Evolutionary conservation across 2,113 vertebrate genomes (phyloP).

Genomic region (Benitochromis conjunctus): DNA sequence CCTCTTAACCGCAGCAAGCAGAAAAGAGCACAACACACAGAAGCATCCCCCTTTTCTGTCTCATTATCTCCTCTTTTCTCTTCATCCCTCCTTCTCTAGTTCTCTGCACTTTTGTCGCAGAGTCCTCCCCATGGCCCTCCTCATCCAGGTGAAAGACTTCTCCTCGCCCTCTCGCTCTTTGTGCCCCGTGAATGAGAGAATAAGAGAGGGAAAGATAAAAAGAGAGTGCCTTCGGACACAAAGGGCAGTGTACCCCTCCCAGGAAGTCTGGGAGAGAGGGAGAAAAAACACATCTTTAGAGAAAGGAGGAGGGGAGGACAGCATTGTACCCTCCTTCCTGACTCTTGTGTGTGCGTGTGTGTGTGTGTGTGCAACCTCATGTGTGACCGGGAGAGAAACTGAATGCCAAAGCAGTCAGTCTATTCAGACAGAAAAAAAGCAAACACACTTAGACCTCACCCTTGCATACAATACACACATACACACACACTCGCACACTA

Average conservation of each 20-base stretch:
- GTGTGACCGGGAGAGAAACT: constrained; percentile 55
- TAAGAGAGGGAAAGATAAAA: constrained; percentile 70
- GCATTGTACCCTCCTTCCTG: constrained; percentile 76
- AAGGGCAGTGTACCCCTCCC: constrained; percentile 72
- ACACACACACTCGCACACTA: constrained; percentile 8
- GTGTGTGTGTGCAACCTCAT: constrained; percentile 29
- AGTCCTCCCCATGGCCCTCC: constrained; percentile 55
- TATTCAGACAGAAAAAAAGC: constrained; percentile 57
- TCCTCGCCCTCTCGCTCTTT: constrained; percentile 63
- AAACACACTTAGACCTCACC: constrained; percentile 60
- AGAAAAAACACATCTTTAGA: constrained; percentile 65
- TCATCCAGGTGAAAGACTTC: constrained; percentile 74
- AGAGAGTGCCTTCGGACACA: constrained; percentile 67
- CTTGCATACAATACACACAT: constrained; percentile 33
- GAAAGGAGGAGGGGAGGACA: constrained; percentile 69
- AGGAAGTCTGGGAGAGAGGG: constrained; percentile 73
- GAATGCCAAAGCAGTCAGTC: constrained; percentile 59
- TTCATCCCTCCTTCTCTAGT: constrained; percentile 10
- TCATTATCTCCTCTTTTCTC: constrained; percentile 36
- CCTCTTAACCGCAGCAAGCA: constrained; percentile 47
- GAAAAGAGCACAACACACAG: constrained; percentile 49
- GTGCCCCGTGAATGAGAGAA: constrained; percentile 64
- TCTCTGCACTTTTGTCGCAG: constrained; percentile 49
- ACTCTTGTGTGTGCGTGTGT: constrained; percentile 14
- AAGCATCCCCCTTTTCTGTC: constrained; percentile 47